Conservation (phyloP, 2,113 vertebrate species). For the Engystomops pustulosus region DNA sequence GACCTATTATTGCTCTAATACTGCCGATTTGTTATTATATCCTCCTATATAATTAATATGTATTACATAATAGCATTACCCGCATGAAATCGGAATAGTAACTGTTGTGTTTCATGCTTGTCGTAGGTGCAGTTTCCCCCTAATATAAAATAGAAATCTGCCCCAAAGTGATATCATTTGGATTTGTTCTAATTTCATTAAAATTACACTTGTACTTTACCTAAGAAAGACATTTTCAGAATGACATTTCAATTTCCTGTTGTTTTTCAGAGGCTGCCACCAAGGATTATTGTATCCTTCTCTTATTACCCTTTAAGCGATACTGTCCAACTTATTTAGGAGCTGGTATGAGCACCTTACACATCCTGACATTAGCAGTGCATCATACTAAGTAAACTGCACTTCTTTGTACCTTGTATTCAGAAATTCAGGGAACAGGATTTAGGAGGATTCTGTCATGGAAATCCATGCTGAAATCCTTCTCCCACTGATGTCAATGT, state of each 20-base stretch:
- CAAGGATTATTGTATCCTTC: neutral
- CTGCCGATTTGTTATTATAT: no score
- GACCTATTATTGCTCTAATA: no score
- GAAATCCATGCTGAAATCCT: no score
- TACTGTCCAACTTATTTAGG: neutral
- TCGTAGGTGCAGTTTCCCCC: neutral
- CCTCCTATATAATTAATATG: no score
- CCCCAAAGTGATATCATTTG: neutral
- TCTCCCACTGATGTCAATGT: no score
- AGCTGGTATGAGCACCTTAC: slow-evolving; percentile 11
- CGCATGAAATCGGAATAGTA: neutral
- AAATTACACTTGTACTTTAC: slow-evolving; percentile 5
- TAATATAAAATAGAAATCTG: neutral
- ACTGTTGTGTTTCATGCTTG: neutral
- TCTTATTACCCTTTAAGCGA: slow-evolving; percentile 6
- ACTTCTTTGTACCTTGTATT: neutral
- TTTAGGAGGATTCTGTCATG: no score
- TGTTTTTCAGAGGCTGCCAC: slow-evolving; percentile 11
- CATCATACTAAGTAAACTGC: neutral
- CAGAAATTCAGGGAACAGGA: neutral
- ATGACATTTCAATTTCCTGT: slow-evolving; percentile 10
- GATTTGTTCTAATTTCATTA: slow-evolving; percentile 4
- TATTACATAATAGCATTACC: neutral
- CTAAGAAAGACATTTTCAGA: neutral
- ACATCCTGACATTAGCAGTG: neutral